These are phyloP conservation scores for Diorhabda elongata DNA, from an alignment of 1,140 invertebrate genomes.

Conservation along the genomic window DNA sequence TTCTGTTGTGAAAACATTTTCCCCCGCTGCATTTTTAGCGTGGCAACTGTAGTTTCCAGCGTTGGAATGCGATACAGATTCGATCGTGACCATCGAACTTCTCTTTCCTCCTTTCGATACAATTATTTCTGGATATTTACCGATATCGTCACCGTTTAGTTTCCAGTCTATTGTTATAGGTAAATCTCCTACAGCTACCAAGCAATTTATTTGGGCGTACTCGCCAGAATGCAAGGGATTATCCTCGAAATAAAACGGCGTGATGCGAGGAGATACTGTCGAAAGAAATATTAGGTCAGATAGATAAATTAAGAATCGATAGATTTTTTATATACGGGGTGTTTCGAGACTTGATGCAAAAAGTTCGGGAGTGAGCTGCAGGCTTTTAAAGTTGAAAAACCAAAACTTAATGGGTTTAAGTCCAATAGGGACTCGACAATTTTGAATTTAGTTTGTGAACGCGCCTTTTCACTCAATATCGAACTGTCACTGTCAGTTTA, in stretches of 20 bases:
- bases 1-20: constrained; percentile 62
- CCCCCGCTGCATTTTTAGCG: constrained; percentile 72
- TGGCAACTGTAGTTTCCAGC: constrained; percentile 74
- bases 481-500: no score
- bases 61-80: constrained; percentile 66
- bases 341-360: no score
- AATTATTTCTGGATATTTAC: constrained; percentile 49
- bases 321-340: no score
- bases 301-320: no score
- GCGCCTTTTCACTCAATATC: no score
- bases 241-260: constrained; percentile 64
- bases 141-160: constrained; percentile 53
- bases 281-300: not conserved
- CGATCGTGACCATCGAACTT: constrained; percentile 58
- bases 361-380: no score
- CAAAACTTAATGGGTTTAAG: no score
- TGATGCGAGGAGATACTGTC: constrained; percentile 62
- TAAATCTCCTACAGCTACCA: constrained; percentile 65
- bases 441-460: no score
- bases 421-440: no score
- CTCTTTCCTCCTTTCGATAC: constrained; percentile 49
- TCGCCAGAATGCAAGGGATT: constrained; percentile 67
- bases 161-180: constrained; percentile 65
- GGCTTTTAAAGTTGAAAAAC: no score
- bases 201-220: constrained; percentile 69